Conservation (phyloP, 35 echinoderm and acorn worm species). For the Ptychodera flava region DNA sequence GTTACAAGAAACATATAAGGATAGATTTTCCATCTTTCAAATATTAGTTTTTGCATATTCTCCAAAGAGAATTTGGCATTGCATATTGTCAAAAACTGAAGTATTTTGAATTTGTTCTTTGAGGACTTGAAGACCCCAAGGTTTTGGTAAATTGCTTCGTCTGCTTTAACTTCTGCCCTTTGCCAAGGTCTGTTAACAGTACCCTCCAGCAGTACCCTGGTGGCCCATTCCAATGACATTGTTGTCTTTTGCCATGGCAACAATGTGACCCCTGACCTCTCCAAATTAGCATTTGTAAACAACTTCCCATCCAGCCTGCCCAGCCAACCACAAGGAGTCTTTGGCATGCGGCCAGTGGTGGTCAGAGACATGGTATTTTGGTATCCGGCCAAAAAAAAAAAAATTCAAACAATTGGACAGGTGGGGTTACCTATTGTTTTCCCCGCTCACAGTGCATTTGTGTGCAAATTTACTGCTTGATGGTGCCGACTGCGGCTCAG, state of each 20-base stretch:
- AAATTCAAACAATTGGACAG: not conserved
- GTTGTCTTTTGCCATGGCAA: not conserved
- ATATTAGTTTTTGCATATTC: not conserved
- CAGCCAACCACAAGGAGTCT: not conserved
- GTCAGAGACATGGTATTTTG: not conserved
- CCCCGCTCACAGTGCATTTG: not conserved
- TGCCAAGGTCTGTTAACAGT: too few relatives aligned
- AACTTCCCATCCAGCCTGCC: not conserved
- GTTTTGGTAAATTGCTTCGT: too few relatives aligned
- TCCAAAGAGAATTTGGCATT: not conserved
- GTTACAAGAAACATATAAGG: too few relatives aligned
- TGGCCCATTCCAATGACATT: not conserved
- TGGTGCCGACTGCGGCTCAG: too few relatives aligned
- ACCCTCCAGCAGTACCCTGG: not conserved
- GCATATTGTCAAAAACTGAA: not conserved
- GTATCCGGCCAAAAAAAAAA: not conserved
- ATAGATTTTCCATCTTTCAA: not conserved
- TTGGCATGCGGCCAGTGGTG: not conserved
- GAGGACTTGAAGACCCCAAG: too few relatives aligned
- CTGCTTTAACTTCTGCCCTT: too few relatives aligned
- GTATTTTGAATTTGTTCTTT: not conserved
- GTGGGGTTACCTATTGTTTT: not conserved
- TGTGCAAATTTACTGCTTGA: too few relatives aligned
- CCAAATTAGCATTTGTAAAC: not conserved
- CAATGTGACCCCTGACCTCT: not conserved